Percentiles rank a stretch among this genome's conserved stretches.
Conservation (phyloP, 1,140 invertebrate species). For the Bursaphelenchus mucronatus region DNA sequence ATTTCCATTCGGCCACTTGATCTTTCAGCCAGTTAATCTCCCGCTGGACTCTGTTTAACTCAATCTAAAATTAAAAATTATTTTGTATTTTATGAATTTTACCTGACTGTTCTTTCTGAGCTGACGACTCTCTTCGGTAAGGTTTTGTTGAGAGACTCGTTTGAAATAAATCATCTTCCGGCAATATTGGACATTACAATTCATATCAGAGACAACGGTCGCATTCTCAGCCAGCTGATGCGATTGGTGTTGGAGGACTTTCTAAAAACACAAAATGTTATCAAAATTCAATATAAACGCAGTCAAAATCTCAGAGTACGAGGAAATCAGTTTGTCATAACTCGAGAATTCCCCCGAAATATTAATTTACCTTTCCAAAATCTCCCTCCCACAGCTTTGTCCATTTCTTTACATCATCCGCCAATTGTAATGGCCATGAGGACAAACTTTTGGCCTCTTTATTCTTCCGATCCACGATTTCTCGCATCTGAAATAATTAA, state of each 20-base stretch:
- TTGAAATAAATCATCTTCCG: slow-evolving; percentile 7
- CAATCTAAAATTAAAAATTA: slow-evolving; percentile 4
- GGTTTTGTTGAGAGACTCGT: slow-evolving; percentile 13
- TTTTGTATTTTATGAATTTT: no score
- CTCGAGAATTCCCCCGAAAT: neutral
- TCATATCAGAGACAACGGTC: slow-evolving; percentile 3
- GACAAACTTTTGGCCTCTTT: neutral
- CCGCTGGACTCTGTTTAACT: slow-evolving; percentile 14
- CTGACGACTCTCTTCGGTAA: neutral
- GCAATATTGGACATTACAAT: slow-evolving; percentile 12
- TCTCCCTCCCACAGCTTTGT: slow-evolving; percentile 13
- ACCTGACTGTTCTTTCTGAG: slow-evolving; percentile 7
- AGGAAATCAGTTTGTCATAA: no score
- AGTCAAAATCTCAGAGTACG: neutral
- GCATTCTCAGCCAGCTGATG: slow-evolving; percentile 13
- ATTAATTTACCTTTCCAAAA: slow-evolving; percentile 9
- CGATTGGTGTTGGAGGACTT: neutral
- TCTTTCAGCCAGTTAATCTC: slow-evolving; percentile 3
- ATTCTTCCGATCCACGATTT: slow-evolving; percentile 1
- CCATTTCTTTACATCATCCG: slow-evolving; percentile 17
- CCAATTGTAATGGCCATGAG: slow-evolving; percentile 14
- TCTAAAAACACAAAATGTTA: neutral
- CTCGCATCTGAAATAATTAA: slow-evolving; percentile 9
- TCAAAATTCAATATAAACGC: neutral
- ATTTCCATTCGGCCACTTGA: slow-evolving; percentile 11